Evolutionary conservation across 2,797 vertebrate genomes (phyloP).

Genomic region (Pelochelys cantorii): DNA sequence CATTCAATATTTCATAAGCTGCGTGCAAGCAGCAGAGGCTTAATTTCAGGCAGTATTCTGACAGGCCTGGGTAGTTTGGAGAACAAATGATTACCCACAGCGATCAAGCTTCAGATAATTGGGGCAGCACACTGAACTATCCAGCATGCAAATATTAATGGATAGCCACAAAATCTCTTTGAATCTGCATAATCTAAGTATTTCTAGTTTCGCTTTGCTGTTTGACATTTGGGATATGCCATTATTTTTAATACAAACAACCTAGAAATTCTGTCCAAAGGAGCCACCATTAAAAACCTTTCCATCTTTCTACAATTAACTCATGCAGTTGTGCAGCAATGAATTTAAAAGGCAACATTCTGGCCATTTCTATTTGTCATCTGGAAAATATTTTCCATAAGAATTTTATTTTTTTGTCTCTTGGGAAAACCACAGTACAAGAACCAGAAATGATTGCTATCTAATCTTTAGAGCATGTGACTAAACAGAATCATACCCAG

Average conservation of each 20-base stretch:
- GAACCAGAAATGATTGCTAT: not conserved
- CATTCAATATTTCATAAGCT: slow-evolving; percentile 84
- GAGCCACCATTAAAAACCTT: slow-evolving; percentile 2
- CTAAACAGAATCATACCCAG: not conserved
- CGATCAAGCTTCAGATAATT: slow-evolving; percentile 79
- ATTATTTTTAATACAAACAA: slow-evolving; percentile 50
- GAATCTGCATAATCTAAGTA: slow-evolving; percentile 57
- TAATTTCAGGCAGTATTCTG: slow-evolving; percentile 82
- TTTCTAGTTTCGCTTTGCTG: slow-evolving; percentile 28
- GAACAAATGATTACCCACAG: slow-evolving; percentile 79
- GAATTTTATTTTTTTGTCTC: not conserved
- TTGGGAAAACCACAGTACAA: not conserved
- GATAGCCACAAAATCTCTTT: slow-evolving; percentile 59
- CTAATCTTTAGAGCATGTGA: not conserved
- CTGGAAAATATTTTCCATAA: not conserved
- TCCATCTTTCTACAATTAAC: not conserved
- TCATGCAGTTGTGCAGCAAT: not conserved
- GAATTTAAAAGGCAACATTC: not conserved
- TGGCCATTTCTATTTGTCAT: not conserved
- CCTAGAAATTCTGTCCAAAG: slow-evolving; percentile 21
- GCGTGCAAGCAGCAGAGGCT: slow-evolving; percentile 71
- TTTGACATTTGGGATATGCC: slow-evolving; percentile 8
- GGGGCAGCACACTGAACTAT: slow-evolving; percentile 68
- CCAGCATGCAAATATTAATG: slow-evolving; percentile 64
- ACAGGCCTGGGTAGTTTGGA: slow-evolving; percentile 79